Evolutionary conservation across 1,140 invertebrate genomes (phyloP).

Genomic region (Drosophila bifasciata): DNA sequence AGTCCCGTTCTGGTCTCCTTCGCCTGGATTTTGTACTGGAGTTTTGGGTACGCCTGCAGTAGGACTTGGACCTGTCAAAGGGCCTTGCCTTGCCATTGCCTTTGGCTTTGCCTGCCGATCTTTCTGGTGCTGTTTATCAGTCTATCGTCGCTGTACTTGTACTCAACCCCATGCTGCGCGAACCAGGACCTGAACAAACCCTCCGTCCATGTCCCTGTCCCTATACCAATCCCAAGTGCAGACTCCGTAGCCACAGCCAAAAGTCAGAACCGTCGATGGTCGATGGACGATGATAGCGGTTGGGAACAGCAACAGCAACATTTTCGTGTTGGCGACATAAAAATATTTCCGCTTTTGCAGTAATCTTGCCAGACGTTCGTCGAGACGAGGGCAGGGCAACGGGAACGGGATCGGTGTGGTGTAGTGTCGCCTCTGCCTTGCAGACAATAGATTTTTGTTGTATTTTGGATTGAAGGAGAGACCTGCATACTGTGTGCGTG

Average conservation of each 20-base stretch:
- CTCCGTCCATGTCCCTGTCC: not conserved
- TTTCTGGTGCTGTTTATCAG: slow-evolving; percentile 68
- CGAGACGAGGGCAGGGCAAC: slow-evolving; percentile 12
- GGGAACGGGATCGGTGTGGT: not conserved
- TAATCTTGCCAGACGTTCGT: slow-evolving; percentile 45
- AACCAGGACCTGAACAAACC: slow-evolving; percentile 29
- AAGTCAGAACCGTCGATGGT: slow-evolving; percentile 45
- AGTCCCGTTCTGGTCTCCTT: not conserved
- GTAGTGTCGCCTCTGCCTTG: not conserved
- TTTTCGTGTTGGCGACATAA: slow-evolving; percentile 71
- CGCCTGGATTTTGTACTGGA: too few species aligned
- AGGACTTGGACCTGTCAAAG: slow-evolving; percentile 47
- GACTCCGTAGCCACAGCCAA: slow-evolving; percentile 1
- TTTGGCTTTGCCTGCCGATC: slow-evolving; percentile 46
- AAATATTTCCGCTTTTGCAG: slow-evolving; percentile 73
- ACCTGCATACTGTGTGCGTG: slow-evolving; percentile 35
- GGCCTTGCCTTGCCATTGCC: slow-evolving; percentile 46
- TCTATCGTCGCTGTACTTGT: slow-evolving; percentile 71
- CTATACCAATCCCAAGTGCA: not conserved
- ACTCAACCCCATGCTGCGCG: slow-evolving; percentile 72
- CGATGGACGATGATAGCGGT: slow-evolving; percentile 59
- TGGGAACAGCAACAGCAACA: slow-evolving; percentile 52
- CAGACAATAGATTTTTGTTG: slow-evolving; percentile 56
- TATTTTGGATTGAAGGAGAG: slow-evolving; percentile 8
- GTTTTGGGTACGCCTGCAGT: not conserved